Evolutionary conservation across 1,140 invertebrate genomes (phyloP).

Genomic region (Dufourea novaeangliae): DNA sequence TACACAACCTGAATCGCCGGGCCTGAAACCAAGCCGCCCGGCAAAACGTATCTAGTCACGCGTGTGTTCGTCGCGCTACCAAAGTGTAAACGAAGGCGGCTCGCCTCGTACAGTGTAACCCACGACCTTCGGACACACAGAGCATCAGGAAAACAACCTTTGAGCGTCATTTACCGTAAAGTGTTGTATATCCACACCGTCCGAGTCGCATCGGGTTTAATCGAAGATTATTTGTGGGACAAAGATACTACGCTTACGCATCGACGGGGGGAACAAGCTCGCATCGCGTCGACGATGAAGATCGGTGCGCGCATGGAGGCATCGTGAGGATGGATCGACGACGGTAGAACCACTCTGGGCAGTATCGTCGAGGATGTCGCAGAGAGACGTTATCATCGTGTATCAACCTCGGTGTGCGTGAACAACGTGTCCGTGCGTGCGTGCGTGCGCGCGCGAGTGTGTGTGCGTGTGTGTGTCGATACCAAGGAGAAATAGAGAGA

Average conservation of each 20-base stretch:
- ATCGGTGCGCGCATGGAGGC: not conserved
- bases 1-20: not conserved
- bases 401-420: slow-evolving; percentile 6
- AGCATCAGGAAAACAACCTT: not conserved
- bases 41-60: slow-evolving; percentile 43
- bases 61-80: slow-evolving; percentile 12
- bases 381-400: slow-evolving; percentile 29
- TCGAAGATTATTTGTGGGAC: not conserved
- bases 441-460: not conserved
- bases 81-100: slow-evolving; percentile 46
- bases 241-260: not conserved
- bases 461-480: not conserved
- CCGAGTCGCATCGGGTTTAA: not conserved
- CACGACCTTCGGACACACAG: not conserved
- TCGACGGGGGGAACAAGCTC: not conserved
- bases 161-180: not conserved
- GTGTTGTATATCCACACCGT: not conserved
- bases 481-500: slow-evolving; percentile 30
- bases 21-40: not conserved
- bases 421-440: not conserved
- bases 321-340: not conserved
- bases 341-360: not conserved
- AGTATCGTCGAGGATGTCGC: slow-evolving; percentile 43
- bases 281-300: not conserved
- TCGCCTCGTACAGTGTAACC: not conserved